A percentile compares a stretch with the other conserved stretches of the same genome.
phyloP scores from a whole-genome alignment of 2,888 invertebrate species.

The Eueremaeus valkanovi region DNA sequence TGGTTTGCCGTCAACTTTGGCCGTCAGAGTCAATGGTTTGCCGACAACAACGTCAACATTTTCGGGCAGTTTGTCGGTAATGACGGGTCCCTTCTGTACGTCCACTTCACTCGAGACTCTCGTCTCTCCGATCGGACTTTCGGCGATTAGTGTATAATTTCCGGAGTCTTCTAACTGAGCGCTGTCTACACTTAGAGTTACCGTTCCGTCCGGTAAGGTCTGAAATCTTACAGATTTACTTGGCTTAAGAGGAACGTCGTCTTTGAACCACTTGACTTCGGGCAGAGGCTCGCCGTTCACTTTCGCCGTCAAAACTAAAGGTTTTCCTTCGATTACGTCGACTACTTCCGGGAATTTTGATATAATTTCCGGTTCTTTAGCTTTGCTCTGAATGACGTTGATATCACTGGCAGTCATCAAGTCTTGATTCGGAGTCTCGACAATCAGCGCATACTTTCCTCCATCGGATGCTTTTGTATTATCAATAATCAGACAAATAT shows the following conservation, averaged over 20 bases:
- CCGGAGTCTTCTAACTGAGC: constrained; percentile 73
- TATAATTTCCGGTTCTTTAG: constrained; percentile 44
- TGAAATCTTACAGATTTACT: constrained; percentile 54
- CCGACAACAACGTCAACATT: constrained; percentile 38
- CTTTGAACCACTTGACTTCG: constrained; percentile 68
- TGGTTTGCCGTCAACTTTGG: constrained; percentile 71
- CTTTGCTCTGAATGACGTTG: constrained; percentile 52
- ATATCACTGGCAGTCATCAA: constrained; percentile 38
- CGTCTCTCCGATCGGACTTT: constrained; percentile 67
- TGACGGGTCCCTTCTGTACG: constrained; percentile 56
- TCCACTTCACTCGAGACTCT: constrained; percentile 46
- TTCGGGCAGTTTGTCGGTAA: constrained; percentile 9
- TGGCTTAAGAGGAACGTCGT: not conserved
- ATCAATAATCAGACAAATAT: constrained; percentile 51
- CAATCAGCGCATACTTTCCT: constrained; percentile 52
- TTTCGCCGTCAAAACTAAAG: constrained; percentile 69
- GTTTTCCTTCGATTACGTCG: constrained; percentile 66
- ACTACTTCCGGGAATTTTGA: constrained; percentile 56
- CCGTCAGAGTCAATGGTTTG: constrained; percentile 42
- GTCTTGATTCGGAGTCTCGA: constrained; percentile 56
- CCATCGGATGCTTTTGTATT: constrained; percentile 58
- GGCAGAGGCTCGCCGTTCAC: constrained; percentile 89
- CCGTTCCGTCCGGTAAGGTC: constrained; percentile 68
- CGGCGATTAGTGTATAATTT: constrained; percentile 69
- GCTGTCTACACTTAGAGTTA: constrained; percentile 59